Conservation (phyloP, 1,140 invertebrate species). For the Drosophila obscura region DNA sequence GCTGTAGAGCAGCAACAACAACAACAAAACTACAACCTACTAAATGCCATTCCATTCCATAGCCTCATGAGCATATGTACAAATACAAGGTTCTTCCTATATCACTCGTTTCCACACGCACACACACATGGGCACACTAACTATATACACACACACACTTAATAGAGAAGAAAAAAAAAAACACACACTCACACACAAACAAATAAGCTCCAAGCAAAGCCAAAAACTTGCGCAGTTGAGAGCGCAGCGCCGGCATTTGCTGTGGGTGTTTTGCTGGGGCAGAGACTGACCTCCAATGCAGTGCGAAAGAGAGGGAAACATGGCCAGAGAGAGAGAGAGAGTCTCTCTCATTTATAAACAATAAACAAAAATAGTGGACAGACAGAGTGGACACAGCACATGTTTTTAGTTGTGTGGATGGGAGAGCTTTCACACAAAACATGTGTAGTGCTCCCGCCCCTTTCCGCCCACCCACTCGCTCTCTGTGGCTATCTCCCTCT, state of each 20-base stretch:
- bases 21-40: constrained; percentile 64
- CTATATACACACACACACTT: constrained; percentile 6
- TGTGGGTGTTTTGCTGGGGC: constrained; percentile 22
- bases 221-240: constrained; percentile 14
- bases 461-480: neutral
- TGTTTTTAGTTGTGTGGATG: constrained; percentile 75
- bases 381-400: constrained; percentile 51
- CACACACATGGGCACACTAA: constrained; percentile 16
- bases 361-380: constrained; percentile 80
- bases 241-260: constrained; percentile 62
- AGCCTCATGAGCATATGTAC: constrained; percentile 60
- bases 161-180: constrained; percentile 21
- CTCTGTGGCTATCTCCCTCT: neutral
- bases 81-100: constrained; percentile 80
- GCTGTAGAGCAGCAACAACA: constrained; percentile 20
- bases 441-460: constrained; percentile 46
- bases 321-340: constrained; percentile 11
- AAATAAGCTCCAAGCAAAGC: constrained; percentile 44
- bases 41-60: constrained; percentile 83
- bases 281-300: constrained; percentile 64
- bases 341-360: constrained; percentile 79
- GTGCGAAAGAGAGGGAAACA: constrained; percentile 22
- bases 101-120: constrained; percentile 53
- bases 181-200: constrained; percentile 25
- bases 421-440: constrained; percentile 53